phyloP scores from a whole-genome alignment of 2,888 invertebrate genomes.

The Protula sp. region DNA sequence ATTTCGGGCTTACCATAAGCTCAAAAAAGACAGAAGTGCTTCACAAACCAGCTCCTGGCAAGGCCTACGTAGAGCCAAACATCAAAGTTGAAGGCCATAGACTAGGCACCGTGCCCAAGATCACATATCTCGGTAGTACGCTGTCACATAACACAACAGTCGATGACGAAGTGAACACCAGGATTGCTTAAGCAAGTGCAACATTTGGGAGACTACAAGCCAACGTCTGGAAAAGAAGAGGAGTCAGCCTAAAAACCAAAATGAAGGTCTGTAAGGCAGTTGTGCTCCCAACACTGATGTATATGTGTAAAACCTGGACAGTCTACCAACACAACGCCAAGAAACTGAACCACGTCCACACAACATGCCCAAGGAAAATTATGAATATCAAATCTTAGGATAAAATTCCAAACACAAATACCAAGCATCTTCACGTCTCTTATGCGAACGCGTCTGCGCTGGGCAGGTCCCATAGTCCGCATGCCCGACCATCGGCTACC shows the following conservation, averaged over 20 bases:
- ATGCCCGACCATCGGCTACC: no score
- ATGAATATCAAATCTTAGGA: background rate
- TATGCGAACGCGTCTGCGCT: no score
- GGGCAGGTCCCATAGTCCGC: background rate
- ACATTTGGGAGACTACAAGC: background rate
- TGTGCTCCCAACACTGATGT: background rate
- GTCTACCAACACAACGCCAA: background rate
- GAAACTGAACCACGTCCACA: background rate
- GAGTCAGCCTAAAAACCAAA: no score
- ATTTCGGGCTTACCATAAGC: background rate
- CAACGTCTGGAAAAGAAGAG: background rate
- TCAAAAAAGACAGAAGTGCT: slow-evolving; percentile 10
- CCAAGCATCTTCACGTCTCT: no score
- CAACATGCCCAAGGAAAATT: background rate
- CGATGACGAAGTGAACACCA: background rate
- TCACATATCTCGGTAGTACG: background rate
- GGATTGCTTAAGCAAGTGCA: background rate
- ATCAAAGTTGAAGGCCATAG: slow-evolving; percentile 2
- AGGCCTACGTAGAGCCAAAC: slow-evolving; percentile 5
- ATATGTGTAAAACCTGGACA: background rate
- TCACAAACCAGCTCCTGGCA: slow-evolving; percentile 6
- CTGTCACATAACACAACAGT: background rate
- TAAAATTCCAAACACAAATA: background rate
- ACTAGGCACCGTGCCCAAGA: background rate
- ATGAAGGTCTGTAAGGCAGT: no score